Evolutionary conservation across 2,888 invertebrate species (phyloP), one percentile per base, ranked within the genome.

Genomic region (Lepidocyrtinus sp.): DNA sequence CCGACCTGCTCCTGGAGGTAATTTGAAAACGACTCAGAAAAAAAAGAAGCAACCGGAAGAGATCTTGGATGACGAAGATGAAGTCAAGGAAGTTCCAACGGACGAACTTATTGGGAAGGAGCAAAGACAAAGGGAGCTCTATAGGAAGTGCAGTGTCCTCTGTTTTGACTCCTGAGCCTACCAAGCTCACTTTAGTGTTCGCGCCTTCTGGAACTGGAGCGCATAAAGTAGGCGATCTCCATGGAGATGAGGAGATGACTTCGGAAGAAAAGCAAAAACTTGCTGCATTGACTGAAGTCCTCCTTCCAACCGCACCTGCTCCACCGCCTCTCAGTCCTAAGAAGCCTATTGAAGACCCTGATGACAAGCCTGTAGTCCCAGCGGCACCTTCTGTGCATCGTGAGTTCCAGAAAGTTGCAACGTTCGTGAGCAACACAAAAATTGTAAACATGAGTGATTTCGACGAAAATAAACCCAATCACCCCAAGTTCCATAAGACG

Each of bases 371-470:
- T 15, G 15, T 69, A 1, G 67, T 80, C 2, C 80, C 80, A n/a
- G 63, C 69, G n/a, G 50, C 69, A 2, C 64, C 63, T 3, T 61
- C 80, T 0, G 63, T 80, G 2, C 22, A 24, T 21, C 50, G 36
- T 5, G 80, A 75, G n/a, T 80, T 80, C 25, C 45, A 70, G 64
- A 63, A 69, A 25, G 59, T 80, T 21, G 19, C 68, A 9, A 75
- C 17, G n/a, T 26, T 75, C n/a, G 74, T 55, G n/a, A 50, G 69
- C 12, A 22, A 70, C 25, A 79, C 77, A 0, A 61, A 64, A 50
- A 75, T 82, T 24, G 69, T 82, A 19, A 72, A 80, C 68, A 80
- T 82, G 21, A 73, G 73, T 21, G 76, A 82, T 15, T 82, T 82
- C 46, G 64, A 25, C 12, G 82, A 80, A 59, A 65, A 65, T 21